Base-by-base conservation (phyloP, 35 echinoderm and acorn worm genomes). In the Amphiura filiformis region DNA sequence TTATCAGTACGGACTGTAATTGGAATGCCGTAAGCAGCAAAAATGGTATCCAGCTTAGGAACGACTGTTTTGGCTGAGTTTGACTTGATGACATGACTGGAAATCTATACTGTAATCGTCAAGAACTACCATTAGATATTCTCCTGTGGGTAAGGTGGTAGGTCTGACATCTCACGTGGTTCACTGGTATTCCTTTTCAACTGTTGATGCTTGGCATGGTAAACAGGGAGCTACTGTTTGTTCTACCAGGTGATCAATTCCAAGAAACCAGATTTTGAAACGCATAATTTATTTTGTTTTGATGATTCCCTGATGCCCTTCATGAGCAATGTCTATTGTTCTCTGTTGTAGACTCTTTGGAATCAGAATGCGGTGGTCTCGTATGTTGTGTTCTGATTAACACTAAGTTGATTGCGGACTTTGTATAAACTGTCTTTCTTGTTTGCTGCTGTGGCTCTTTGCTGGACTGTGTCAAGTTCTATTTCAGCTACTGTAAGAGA, bases 191-290 rank as follows among this genome's bases (percentile, higher is more conserved):
- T 88, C 34, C n/a, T 83, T 90, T 30, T 78, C 89, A 28, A 64
- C 77, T 9, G 79, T 88, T 30, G 93, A 57, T 13, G 75, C 89
- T 61, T 95, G 93, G 78, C 93, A 95, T 32, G 89, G 79, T 15
- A 95, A 15, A 39, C 93, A 95, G 13, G 78, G 14, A 15, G 4
- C 3, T 56, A 95, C 84, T 39, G 34, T 89, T 12, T 39, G 35
- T 56, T 91, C 47, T 9, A 88, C 70, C 75, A 84, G 79, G 9
- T 57, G 47, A 70, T 91, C 85, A 47, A 88, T 88, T 0, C 78
- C 88, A 75, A 86, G 86, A 38, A 92, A 96, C 86, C 94, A 92
- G 11, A 96, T 86, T 34, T 96, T 96, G 39, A 61, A 52, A 17
- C 94, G 75, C 17, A 96, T 57, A 3, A 93, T 56, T 39, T 86